Conservation (phyloP, 1,140 invertebrate species). For the Zaprionus kolodkinae region DNA sequence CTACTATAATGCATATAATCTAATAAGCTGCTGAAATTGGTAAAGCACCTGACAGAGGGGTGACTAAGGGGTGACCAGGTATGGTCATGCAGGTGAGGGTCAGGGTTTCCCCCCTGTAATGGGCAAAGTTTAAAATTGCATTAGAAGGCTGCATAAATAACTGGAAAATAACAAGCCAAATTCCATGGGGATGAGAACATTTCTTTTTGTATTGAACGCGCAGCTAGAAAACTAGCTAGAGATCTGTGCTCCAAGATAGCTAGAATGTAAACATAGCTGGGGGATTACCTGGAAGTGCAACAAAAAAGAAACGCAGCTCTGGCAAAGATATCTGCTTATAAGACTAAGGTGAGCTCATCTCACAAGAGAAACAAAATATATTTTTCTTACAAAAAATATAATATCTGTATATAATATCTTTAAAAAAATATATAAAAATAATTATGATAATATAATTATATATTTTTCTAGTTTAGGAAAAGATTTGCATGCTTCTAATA, state of each 20-base stretch:
- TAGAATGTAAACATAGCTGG: constrained; percentile 10
- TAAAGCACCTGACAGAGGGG: constrained; percentile 31
- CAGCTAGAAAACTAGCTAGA: constrained; percentile 46
- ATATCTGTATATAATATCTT: no score
- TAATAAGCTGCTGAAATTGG: constrained; percentile 72
- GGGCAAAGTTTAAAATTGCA: constrained; percentile 66
- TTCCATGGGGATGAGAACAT: constrained; percentile 19
- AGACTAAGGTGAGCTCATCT: background rate
- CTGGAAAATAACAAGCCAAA: constrained; percentile 47
- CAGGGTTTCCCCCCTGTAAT: constrained; percentile 21
- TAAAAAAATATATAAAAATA: no score
- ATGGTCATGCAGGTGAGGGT: background rate
- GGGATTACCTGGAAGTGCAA: background rate
- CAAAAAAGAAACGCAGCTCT: background rate
- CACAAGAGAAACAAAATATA: background rate
- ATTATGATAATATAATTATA: no score
- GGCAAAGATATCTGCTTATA: background rate
- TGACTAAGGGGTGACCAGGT: background rate
- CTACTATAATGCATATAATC: constrained; percentile 78
- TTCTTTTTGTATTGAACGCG: constrained; percentile 31
- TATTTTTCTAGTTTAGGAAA: background rate
- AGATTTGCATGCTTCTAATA: background rate
- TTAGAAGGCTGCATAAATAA: constrained; percentile 70
- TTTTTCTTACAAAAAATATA: no score
- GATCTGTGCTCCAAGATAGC: constrained; percentile 23